These are phyloP conservation scores for Hirtodrosophila histrioides DNA, from an alignment of 2,888 invertebrate genomes.

Conservation along the genomic window DNA sequence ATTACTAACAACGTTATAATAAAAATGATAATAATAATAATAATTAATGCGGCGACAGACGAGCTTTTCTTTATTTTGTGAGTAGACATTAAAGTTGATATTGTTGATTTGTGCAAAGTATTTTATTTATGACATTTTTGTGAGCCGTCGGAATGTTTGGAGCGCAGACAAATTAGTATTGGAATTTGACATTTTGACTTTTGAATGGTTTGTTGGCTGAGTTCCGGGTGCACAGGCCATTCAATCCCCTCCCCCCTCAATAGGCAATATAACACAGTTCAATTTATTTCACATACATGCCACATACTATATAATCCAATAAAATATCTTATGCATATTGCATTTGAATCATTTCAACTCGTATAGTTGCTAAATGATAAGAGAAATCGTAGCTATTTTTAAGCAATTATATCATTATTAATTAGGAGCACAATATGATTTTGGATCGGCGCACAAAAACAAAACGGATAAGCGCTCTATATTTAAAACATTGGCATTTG, in stretches of 20 bases:
- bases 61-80: conserved; percentile 11
- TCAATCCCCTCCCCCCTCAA: neutral
- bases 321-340: conserved; percentile 14
- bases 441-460: conserved; percentile 6
- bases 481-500: conserved; percentile 49
- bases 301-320: conserved; percentile 2
- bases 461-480: conserved; percentile 36
- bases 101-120: conserved; percentile 29
- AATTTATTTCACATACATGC: conserved; percentile 18
- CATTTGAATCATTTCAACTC: neutral
- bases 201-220: conserved; percentile 34
- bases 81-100: conserved; percentile 18
- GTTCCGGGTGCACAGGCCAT: conserved; percentile 23
- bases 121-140: conserved; percentile 39
- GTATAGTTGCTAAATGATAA: conserved; percentile 17
- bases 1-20: conserved; percentile 38
- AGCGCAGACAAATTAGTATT: conserved; percentile 37
- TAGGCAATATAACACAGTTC: conserved; percentile 5
- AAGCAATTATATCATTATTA: conserved; percentile 53
- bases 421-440: conserved; percentile 9
- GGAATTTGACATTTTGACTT: conserved; percentile 71
- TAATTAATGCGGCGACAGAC: conserved; percentile 30
- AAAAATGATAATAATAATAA: conserved; percentile 37
- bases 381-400: conserved; percentile 50
- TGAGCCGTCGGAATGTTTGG: conserved; percentile 18